phyloP scores from a whole-genome alignment of 2,888 invertebrate genomes.

The Trachelus tabidus region DNA sequence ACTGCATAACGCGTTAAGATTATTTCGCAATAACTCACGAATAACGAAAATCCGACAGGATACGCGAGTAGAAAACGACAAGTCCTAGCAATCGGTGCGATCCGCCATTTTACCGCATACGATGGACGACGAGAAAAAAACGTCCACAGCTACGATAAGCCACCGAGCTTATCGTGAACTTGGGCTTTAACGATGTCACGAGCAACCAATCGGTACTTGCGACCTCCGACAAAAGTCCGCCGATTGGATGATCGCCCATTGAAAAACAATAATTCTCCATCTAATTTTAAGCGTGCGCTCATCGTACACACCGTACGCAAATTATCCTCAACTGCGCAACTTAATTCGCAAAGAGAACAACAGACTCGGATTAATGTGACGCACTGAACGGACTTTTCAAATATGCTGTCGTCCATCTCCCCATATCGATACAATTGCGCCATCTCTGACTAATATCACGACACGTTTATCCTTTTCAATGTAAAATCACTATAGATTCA shows the following conservation, averaged over 20 bases:
- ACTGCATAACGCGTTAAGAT: neutral
- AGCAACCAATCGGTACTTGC: constrained; percentile 25
- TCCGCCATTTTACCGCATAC: constrained; percentile 39
- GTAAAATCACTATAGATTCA: neutral
- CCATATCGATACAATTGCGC: neutral
- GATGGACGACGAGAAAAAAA: neutral
- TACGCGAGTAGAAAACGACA: neutral
- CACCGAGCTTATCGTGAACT: constrained; percentile 29
- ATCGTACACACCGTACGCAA: constrained; percentile 12
- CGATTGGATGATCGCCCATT: constrained; percentile 21
- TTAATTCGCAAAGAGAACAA: constrained; percentile 5
- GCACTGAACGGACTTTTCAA: neutral
- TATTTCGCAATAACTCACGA: neutral
- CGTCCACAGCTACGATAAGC: constrained; percentile 19
- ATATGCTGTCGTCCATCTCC: neutral
- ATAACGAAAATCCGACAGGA: neutral
- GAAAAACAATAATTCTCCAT: constrained; percentile 28
- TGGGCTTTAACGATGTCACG: constrained; percentile 17
- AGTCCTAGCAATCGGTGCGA: neutral
- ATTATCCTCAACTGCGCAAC: constrained; percentile 8
- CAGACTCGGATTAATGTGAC: constrained; percentile 1
- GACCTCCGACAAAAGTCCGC: constrained; percentile 13
- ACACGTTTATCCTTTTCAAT: neutral
- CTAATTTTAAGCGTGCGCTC: constrained; percentile 42
- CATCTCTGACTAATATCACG: neutral